Conservation (phyloP, 2,797 vertebrate genomes). For the Bovichtus diacanthus region DNA sequence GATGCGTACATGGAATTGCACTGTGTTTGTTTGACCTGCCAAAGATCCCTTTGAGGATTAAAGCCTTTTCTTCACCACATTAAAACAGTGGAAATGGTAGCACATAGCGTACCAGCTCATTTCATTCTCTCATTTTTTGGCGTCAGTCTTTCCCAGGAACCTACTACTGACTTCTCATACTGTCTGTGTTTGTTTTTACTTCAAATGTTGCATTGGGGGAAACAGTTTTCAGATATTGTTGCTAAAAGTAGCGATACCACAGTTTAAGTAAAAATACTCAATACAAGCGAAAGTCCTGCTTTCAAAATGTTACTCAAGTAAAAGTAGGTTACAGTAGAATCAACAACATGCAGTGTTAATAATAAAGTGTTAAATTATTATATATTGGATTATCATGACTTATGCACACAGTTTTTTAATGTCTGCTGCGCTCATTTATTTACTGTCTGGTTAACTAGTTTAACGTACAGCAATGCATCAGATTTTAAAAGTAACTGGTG, state of each 20-base stretch:
- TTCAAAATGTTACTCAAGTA: background rate
- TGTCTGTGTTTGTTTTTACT: conserved; percentile 61
- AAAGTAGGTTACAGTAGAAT: background rate
- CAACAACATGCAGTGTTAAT: background rate
- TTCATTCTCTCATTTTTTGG: conserved; percentile 68
- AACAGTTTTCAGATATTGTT: conserved; percentile 14
- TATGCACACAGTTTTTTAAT: background rate
- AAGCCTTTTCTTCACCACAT: conserved; percentile 75
- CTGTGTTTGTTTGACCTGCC: conserved; percentile 79
- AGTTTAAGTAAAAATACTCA: background rate
- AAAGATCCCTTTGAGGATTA: conserved; percentile 71
- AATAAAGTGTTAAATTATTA: background rate
- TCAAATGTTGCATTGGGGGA: conserved; percentile 17
- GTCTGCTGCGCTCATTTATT: background rate
- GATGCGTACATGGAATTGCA: conserved; percentile 66
- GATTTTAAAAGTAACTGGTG: background rate
- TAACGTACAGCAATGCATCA: too few species aligned
- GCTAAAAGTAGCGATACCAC: background rate
- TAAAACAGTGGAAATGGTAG: conserved; percentile 74
- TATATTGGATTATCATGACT: background rate
- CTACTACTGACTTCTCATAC: conserved; percentile 51
- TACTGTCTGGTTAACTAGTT: background rate
- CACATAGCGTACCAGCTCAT: conserved; percentile 50
- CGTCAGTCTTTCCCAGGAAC: conserved; percentile 59
- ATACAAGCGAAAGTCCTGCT: background rate